Conservation (phyloP, 2,797 vertebrate species). For the Coregonus sp. region DNA sequence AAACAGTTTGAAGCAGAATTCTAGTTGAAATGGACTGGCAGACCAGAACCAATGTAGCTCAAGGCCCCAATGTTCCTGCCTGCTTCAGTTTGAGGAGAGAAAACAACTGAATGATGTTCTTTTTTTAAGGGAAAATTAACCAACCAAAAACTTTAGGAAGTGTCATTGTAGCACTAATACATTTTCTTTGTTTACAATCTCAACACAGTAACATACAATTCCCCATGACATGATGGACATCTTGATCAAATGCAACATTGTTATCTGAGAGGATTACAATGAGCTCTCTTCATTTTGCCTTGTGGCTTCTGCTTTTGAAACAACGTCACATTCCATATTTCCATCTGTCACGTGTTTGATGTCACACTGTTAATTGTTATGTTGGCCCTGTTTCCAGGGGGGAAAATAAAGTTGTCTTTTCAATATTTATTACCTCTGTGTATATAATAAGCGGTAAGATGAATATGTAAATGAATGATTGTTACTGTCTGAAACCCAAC, state of each 20-base stretch:
- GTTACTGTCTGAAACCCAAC: constrained; percentile 18
- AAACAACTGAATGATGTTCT: background rate
- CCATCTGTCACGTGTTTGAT: constrained; percentile 44
- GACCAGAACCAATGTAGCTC: constrained; percentile 41
- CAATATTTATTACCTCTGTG: constrained; percentile 42
- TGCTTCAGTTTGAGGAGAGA: constrained; percentile 11
- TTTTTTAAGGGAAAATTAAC: constrained; percentile 6
- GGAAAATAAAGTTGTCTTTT: constrained; percentile 67
- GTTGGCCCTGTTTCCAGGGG: constrained; percentile 56
- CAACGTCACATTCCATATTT: constrained; percentile 68
- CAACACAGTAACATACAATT: constrained; percentile 43
- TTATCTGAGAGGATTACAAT: background rate
- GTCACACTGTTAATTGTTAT: constrained; percentile 55
- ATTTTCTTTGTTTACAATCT: constrained; percentile 49
- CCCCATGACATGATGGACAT: constrained; percentile 50
- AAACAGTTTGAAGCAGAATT: constrained; percentile 41
- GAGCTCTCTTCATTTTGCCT: constrained; percentile 34
- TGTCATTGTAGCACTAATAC: constrained; percentile 46
- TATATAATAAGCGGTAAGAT: constrained; percentile 13
- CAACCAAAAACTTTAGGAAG: constrained; percentile 32
- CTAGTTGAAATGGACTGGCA: constrained; percentile 10
- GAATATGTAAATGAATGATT: constrained; percentile 9
- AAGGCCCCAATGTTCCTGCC: constrained; percentile 29
- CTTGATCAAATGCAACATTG: constrained; percentile 67
- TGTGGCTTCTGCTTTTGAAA: constrained; percentile 35